Evolutionary conservation across 2,113 vertebrate species (phyloP).

Genomic region (Rhinichthys klamathensis): DNA sequence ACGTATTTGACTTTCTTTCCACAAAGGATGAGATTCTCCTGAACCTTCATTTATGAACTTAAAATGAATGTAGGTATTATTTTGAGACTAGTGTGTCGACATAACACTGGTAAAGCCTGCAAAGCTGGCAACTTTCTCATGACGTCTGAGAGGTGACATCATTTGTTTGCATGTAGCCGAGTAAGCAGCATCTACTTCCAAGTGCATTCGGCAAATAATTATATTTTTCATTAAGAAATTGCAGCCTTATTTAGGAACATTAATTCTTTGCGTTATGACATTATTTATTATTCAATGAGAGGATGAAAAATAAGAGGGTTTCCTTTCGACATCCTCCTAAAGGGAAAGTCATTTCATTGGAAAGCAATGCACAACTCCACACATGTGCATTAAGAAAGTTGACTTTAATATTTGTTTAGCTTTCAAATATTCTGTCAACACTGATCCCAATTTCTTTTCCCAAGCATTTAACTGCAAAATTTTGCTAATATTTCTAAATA

Average conservation of each 20-base stretch:
- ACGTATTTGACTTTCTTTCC: no score
- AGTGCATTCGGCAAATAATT: not conserved
- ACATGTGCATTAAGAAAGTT: not conserved
- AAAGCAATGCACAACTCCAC: not conserved
- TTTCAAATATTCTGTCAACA: not conserved
- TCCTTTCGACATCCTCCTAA: not conserved
- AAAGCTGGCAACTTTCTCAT: not conserved
- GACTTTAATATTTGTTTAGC: not conserved
- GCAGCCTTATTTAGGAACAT: not conserved
- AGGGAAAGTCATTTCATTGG: not conserved
- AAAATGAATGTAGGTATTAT: no score
- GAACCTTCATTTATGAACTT: no score
- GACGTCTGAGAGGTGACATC: not conserved
- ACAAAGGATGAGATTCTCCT: no score
- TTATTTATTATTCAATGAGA: not conserved
- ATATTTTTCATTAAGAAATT: not conserved
- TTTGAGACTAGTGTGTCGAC: no score
- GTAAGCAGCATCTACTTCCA: not conserved
- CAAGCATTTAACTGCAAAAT: constrained; percentile 16
- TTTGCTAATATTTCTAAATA: constrained; percentile 58
- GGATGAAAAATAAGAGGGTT: not conserved
- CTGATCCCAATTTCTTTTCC: not conserved
- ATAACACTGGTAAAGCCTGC: not conserved
- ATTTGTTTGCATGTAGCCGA: not conserved
- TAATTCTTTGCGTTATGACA: not conserved